phyloP scores from a whole-genome alignment of 2,888 invertebrate genomes.

The Drymonia ruficornis region DNA sequence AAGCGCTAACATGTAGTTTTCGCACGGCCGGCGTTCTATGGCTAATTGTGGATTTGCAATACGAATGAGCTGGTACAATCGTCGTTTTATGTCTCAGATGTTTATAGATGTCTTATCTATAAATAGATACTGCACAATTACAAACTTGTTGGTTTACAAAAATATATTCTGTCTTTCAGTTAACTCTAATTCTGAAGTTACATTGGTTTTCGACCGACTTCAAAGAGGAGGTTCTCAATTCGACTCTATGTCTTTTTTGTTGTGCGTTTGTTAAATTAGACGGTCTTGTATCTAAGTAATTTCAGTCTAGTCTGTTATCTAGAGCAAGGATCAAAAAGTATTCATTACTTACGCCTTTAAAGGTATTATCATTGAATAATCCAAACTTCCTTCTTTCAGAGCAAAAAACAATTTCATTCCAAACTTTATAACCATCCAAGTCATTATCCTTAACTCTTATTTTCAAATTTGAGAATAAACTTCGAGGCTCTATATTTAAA shows the following conservation, averaged over 20 bases:
- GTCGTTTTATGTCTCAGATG: conserved; percentile 35
- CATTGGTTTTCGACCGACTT: too few species aligned
- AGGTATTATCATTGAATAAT: conserved; percentile 15
- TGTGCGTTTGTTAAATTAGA: too few species aligned
- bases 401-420: conserved; percentile 13
- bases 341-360: neutral
- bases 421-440: conserved; percentile 5
- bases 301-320: too few species aligned
- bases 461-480: neutral
- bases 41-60: conserved; percentile 53
- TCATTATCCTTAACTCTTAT: conserved; percentile 11
- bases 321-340: too few species aligned
- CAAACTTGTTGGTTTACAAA: conserved; percentile 3
- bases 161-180: too few species aligned
- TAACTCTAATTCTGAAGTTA: too few species aligned
- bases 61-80: conserved; percentile 45
- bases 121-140: neutral
- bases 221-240: too few species aligned
- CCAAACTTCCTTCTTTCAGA: neutral
- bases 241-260: too few species aligned
- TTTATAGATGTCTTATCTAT: conserved; percentile 24
- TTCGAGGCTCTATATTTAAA: neutral
- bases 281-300: too few species aligned
- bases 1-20: conserved; percentile 52
- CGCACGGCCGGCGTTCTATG: conserved; percentile 57